These are phyloP conservation scores for Koerneria pararmatus DNA, from an alignment of 2,888 invertebrate genomes.

Conservation along the genomic window DNA sequence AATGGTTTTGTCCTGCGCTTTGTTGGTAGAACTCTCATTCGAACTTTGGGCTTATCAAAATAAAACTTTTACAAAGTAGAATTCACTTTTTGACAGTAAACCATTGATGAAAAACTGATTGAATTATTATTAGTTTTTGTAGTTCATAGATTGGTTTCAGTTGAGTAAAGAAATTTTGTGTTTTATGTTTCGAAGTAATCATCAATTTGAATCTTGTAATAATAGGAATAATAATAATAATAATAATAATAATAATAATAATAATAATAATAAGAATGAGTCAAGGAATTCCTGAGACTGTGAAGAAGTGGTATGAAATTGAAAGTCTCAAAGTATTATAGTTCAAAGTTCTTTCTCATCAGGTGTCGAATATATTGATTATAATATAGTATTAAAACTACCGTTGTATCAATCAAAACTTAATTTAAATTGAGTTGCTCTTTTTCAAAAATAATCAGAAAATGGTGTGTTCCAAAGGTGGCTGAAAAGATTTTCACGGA, in stretches of 20 bases:
- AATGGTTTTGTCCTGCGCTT: too few relatives aligned
- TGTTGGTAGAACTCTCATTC: too few relatives aligned
- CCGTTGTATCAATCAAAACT: background rate
- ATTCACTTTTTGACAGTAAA: too few relatives aligned
- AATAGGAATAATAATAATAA: too few relatives aligned
- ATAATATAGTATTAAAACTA: background rate
- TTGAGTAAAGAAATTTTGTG: background rate
- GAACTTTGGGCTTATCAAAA: too few relatives aligned
- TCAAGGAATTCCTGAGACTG: too few relatives aligned
- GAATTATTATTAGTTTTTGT: background rate
- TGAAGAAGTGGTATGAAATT: too few relatives aligned
- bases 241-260: too few relatives aligned
- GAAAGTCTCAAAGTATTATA: background rate
- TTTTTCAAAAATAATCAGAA: background rate
- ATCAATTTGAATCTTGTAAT: too few relatives aligned
- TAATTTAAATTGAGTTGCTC: background rate
- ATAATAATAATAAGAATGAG: too few relatives aligned
- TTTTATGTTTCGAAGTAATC: too few relatives aligned
- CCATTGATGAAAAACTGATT: slow-evolving; percentile 1
- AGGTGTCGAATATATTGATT: background rate
- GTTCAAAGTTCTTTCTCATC: background rate
- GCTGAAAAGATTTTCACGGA: slow-evolving; percentile 65
- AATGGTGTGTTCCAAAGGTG: slow-evolving; percentile 50
- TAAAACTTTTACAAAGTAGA: too few relatives aligned
- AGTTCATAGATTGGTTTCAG: background rate